phyloP scores from a whole-genome alignment of 1,140 invertebrate genomes.

The Popillia japonica region DNA sequence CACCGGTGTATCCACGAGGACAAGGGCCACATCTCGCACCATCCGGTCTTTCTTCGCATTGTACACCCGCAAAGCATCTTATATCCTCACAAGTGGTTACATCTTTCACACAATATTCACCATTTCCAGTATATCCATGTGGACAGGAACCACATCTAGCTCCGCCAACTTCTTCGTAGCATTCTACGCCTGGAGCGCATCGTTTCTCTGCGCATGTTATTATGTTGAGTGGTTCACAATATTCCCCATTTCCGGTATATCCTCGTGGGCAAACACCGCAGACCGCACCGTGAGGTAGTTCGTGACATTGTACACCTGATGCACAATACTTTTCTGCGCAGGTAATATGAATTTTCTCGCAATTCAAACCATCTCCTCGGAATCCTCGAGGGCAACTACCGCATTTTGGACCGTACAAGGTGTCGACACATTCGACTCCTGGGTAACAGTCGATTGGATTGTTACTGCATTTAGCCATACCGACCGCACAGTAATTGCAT shows the following conservation, averaged over 20 bases:
- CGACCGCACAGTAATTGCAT: slow-evolving; percentile 73
- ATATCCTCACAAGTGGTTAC: slow-evolving; percentile 54
- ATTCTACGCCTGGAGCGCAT: slow-evolving; percentile 82
- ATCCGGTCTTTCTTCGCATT: slow-evolving; percentile 77
- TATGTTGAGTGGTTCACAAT: slow-evolving; percentile 60
- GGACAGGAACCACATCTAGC: slow-evolving; percentile 80
- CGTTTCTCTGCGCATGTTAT: slow-evolving; percentile 63
- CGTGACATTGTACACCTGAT: slow-evolving; percentile 81
- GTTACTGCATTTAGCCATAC: slow-evolving; percentile 54
- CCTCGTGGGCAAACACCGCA: slow-evolving; percentile 80
- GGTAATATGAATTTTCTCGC: slow-evolving; percentile 12
- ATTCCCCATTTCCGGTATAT: slow-evolving; percentile 77
- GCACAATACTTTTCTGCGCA: slow-evolving; percentile 70
- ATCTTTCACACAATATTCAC: slow-evolving; percentile 64
- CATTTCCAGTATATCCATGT: slow-evolving; percentile 78
- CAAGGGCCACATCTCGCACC: slow-evolving; percentile 80
- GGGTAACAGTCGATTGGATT: slow-evolving; percentile 67
- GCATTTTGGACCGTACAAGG: slow-evolving; percentile 74
- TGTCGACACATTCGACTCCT: slow-evolving; percentile 83
- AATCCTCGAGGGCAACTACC: slow-evolving; percentile 78
- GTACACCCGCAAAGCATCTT: slow-evolving; percentile 81
- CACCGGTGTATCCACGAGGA: slow-evolving; percentile 77
- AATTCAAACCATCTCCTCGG: slow-evolving; percentile 73
- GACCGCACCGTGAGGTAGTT: slow-evolving; percentile 73
- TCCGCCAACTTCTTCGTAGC: slow-evolving; percentile 76